These are phyloP conservation scores for Drosophila birchii DNA, from an alignment of 2,888 invertebrate genomes.

Conservation along the genomic window DNA sequence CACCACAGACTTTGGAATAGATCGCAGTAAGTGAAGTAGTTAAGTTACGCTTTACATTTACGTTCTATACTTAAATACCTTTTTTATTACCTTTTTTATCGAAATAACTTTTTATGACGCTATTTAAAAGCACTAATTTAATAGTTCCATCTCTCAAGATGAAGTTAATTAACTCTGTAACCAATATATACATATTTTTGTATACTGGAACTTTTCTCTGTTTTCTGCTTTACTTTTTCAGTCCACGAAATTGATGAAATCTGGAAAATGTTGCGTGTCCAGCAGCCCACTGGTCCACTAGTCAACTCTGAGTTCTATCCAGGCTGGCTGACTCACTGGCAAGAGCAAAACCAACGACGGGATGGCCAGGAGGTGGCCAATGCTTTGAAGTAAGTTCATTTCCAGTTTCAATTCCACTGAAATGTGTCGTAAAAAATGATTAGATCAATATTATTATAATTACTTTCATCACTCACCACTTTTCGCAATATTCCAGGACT, in stretches of 20 bases:
- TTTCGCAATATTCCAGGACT: constrained; percentile 73
- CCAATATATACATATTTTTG: neutral
- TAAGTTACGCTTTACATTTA: neutral
- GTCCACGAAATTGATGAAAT: constrained; percentile 81
- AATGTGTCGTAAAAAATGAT: neutral
- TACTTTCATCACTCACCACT: neutral
- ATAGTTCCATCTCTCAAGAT: neutral
- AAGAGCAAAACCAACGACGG: constrained; percentile 87
- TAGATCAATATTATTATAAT: neutral
- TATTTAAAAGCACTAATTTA: neutral
- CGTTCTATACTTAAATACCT: neutral
- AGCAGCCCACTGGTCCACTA: constrained; percentile 90
- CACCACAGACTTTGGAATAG: constrained; percentile 91
- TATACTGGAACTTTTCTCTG: neutral
- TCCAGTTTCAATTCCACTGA: neutral
- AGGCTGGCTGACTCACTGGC: constrained; percentile 97
- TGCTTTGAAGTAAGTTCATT: constrained; percentile 77
- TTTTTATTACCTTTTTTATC: neutral
- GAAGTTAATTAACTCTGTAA: neutral
- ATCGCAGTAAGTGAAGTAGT: constrained; percentile 81
- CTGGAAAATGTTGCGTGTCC: constrained; percentile 85
- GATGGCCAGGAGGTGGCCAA: constrained; percentile 85
- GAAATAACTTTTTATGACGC: neutral
- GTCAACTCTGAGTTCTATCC: constrained; percentile 97
- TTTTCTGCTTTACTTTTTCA: constrained; percentile 24